Conservation (phyloP, 2,888 invertebrate species). For the Netelia fuscicornis region DNA sequence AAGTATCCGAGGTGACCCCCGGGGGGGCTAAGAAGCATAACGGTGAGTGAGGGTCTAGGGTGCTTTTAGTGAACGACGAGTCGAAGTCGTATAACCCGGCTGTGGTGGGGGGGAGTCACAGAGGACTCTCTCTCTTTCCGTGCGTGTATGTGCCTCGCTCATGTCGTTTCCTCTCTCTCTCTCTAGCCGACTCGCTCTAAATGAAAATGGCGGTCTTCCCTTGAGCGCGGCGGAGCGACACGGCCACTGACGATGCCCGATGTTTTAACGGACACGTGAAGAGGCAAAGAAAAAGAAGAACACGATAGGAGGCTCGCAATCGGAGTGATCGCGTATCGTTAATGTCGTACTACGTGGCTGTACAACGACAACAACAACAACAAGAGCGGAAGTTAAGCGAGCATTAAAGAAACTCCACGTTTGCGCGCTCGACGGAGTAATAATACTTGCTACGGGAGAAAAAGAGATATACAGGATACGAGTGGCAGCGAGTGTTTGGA, state of each 20-base stretch:
- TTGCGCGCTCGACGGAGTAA: neutral
- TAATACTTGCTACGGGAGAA: constrained; percentile 24
- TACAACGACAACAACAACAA: neutral
- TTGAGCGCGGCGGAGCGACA: constrained; percentile 77
- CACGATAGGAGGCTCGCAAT: constrained; percentile 1
- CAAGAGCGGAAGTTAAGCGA: neutral
- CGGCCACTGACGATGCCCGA: constrained; percentile 75
- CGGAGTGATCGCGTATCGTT: neutral
- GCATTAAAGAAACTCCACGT: neutral
- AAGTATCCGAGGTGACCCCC: constrained; percentile 56
- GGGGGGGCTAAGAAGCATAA: constrained; percentile 32
- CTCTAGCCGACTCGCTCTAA: constrained; percentile 74
- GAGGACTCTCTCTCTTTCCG: constrained; percentile 47
- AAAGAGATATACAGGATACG: constrained; percentile 37
- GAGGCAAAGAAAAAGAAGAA: constrained; percentile 27
- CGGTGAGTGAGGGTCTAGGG: constrained; percentile 47
- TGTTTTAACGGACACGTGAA: constrained; percentile 76
- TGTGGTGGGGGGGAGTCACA: constrained; percentile 42
- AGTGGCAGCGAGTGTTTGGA: constrained; percentile 52
- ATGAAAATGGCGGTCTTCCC: constrained; percentile 83
- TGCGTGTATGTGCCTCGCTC: constrained; percentile 58
- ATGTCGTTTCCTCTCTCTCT: constrained; percentile 55
- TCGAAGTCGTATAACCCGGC: constrained; percentile 50
- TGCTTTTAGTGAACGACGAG: constrained; percentile 54
- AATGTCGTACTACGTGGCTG: neutral